Percentiles rank a stretch among this genome's conserved stretches.
Evolutionary conservation across 1,140 invertebrate species (phyloP).

Genomic region (Vanessa tameamea): DNA sequence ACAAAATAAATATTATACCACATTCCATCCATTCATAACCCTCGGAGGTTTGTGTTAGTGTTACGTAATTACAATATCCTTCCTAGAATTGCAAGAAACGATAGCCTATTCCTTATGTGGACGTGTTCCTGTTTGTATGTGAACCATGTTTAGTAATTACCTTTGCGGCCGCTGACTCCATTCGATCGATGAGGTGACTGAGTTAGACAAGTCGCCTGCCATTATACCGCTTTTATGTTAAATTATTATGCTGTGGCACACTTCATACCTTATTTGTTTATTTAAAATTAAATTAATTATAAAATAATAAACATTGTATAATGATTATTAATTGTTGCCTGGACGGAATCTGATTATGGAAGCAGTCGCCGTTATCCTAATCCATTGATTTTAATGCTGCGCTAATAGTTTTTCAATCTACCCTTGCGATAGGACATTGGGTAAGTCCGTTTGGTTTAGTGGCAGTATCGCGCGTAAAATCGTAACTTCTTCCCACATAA

Average conservation of each 20-base stretch:
- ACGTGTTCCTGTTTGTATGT: constrained; percentile 55
- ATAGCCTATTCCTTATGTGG: constrained; percentile 39
- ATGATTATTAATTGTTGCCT: background rate
- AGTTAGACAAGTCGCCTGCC: constrained; percentile 29
- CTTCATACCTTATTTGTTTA: no score
- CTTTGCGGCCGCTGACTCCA: constrained; percentile 40
- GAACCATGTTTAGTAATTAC: constrained; percentile 72
- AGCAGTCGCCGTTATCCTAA: constrained; percentile 29
- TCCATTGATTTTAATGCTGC: constrained; percentile 59
- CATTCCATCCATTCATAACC: constrained; percentile 1
- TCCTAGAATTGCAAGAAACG: constrained; percentile 32
- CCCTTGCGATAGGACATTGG: constrained; percentile 50
- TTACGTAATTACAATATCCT: constrained; percentile 54
- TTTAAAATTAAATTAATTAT: background rate
- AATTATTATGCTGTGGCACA: constrained; percentile 11
- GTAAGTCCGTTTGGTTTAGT: constrained; percentile 65
- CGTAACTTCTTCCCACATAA: constrained; percentile 78
- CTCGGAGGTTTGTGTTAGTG: constrained; percentile 28
- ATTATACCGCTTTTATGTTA: constrained; percentile 25
- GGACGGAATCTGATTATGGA: constrained; percentile 1
- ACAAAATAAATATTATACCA: background rate
- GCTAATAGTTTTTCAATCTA: constrained; percentile 66
- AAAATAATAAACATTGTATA: background rate
- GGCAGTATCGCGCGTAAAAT: constrained; percentile 64
- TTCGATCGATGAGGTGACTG: constrained; percentile 34